Conservation (phyloP, 2,888 invertebrate genomes). For the Rhabditoides inermis region DNA sequence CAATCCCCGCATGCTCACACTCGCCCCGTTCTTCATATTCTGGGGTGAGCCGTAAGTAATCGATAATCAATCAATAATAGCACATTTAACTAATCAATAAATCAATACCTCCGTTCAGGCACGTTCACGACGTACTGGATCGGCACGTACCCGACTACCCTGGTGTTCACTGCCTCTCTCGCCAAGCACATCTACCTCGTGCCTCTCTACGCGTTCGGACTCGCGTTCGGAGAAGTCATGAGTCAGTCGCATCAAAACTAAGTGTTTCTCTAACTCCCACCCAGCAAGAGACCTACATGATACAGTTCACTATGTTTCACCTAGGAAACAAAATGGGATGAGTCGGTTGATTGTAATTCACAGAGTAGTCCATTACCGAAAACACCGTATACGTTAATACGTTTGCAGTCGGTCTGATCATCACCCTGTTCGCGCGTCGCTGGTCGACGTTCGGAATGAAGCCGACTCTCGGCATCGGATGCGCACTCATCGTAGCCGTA, state of each 20-base stretch:
- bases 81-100: too few species aligned
- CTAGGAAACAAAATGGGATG: not conserved
- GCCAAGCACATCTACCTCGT: constrained; percentile 2
- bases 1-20: constrained; percentile 6
- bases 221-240: constrained; percentile 3
- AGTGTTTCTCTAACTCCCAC: too few species aligned
- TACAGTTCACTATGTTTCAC: not conserved
- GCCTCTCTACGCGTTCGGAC: constrained; percentile 4
- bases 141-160: constrained; percentile 5
- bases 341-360: not conserved
- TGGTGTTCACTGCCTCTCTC: not conserved
- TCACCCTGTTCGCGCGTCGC: not conserved
- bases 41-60: too few species aligned
- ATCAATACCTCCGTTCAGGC: not conserved
- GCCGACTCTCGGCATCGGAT: constrained; percentile 2
- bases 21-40: constrained; percentile 8
- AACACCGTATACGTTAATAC: not conserved
- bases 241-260: constrained; percentile 1
- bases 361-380: not conserved
- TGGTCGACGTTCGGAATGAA: constrained; percentile 1
- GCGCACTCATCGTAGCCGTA: too few species aligned
- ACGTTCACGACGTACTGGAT: constrained; percentile 8
- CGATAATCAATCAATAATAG: too few species aligned
- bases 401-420: constrained; percentile 6
- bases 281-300: too few species aligned